phyloP scores from a whole-genome alignment of 2,888 invertebrate genomes.

The Scrobipalpa costella region DNA sequence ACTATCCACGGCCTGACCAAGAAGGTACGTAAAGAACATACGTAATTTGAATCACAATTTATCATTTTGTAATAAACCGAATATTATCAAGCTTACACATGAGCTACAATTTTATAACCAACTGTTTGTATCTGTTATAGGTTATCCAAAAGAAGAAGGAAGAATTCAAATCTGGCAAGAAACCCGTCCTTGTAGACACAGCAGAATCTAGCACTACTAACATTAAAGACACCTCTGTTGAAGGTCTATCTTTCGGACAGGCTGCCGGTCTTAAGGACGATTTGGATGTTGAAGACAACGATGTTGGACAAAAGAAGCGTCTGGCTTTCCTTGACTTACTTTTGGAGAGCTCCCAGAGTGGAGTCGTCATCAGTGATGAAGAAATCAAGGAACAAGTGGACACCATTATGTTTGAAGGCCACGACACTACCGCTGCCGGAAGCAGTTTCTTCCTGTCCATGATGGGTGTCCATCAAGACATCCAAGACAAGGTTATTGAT shows the following conservation, averaged over 20 bases:
- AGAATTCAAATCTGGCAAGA: conserved; percentile 85
- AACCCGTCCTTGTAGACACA: conserved; percentile 59
- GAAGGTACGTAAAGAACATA: conserved; percentile 75
- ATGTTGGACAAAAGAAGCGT: conserved; percentile 90
- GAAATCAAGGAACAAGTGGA: conserved; percentile 93
- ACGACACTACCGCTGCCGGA: conserved; percentile 91
- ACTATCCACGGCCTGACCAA: conserved; percentile 90
- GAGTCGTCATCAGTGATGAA: conserved; percentile 85
- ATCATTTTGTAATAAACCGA: background rate
- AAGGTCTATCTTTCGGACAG: conserved; percentile 87
- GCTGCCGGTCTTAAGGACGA: conserved; percentile 88
- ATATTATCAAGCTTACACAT: background rate
- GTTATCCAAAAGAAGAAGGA: conserved; percentile 88
- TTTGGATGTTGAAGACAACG: conserved; percentile 88
- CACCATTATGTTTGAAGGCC: conserved; percentile 94
- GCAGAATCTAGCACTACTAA: conserved; percentile 45
- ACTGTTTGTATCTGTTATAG: conserved; percentile 45
- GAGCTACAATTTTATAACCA: background rate
- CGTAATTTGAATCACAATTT: background rate
- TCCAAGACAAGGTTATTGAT: conserved; percentile 87
- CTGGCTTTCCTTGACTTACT: conserved; percentile 94
- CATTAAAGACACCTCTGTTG: conserved; percentile 72
- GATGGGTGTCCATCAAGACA: conserved; percentile 87
- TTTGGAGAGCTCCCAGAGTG: conserved; percentile 88
- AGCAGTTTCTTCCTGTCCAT: conserved; percentile 90